Evolutionary conservation across 2,797 vertebrate genomes (phyloP).

Genomic region (Calcarius lapponicus): DNA sequence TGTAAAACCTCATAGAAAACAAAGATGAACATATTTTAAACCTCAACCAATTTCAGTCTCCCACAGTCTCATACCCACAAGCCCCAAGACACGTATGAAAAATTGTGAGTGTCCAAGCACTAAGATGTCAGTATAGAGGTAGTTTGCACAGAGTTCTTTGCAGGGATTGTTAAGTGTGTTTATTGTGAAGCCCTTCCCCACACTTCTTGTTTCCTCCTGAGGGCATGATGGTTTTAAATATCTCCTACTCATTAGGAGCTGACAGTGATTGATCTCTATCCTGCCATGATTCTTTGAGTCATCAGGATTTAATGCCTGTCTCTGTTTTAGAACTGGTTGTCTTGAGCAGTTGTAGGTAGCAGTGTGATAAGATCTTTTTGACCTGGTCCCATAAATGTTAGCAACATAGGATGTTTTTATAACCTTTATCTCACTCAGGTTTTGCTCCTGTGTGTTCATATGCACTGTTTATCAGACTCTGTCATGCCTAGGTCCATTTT

Average conservation of each 20-base stretch:
- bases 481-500: neutral
- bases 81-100: accelerated
- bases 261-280: neutral
- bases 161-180: accelerated
- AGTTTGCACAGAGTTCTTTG: neutral
- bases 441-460: accelerated
- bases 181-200: accelerated
- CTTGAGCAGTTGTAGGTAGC: neutral
- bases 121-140: neutral
- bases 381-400: neutral
- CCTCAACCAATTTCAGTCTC: neutral
- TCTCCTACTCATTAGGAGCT: neutral
- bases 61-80: neutral
- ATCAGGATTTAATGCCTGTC: neutral
- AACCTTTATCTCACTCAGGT: neutral
- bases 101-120: accelerated
- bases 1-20: neutral
- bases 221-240: neutral
- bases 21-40: neutral
- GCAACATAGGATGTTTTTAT: neutral
- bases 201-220: neutral
- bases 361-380: neutral
- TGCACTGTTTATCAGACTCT: neutral
- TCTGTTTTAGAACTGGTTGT: neutral
- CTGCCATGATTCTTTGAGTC: neutral